A percentile compares a stretch with the other conserved stretches of the same genome.
phyloP scores from a whole-genome alignment of 2,113 vertebrate species.

The Anguilla japonica region DNA sequence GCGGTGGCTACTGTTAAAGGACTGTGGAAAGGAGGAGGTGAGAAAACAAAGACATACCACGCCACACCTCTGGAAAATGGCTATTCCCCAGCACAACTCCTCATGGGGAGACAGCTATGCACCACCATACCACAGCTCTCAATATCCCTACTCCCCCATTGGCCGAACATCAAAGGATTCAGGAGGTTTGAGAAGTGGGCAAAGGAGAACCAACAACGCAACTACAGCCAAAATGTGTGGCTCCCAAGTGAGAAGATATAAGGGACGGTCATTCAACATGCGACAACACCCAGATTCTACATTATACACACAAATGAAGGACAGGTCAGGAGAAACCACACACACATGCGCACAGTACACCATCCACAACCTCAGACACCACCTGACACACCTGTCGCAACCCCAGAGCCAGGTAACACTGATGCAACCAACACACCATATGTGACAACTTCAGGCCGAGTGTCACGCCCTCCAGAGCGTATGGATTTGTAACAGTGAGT shows the following conservation, averaged over 20 bases:
- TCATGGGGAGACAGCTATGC: background rate
- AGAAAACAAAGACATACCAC: too few species aligned
- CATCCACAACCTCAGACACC: background rate
- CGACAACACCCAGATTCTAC: slow-evolving; percentile 28
- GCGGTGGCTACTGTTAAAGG: too few species aligned
- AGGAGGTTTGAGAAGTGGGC: background rate
- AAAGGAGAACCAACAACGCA: slow-evolving; percentile 27
- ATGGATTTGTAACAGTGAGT: too few species aligned
- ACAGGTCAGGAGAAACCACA: slow-evolving; percentile 19
- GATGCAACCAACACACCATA: too few species aligned
- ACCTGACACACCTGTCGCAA: too few species aligned
- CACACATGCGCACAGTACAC: background rate
- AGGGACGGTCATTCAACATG: slow-evolving; percentile 24
- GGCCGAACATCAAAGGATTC: slow-evolving; percentile 18
- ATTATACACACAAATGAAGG: slow-evolving; percentile 33
- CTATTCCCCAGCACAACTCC: background rate
- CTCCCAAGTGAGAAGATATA: slow-evolving; percentile 21
- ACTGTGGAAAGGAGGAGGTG: too few species aligned
- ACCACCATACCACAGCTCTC: background rate
- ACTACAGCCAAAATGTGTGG: slow-evolving; percentile 34
- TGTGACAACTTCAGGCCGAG: too few species aligned
- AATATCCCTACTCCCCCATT: background rate
- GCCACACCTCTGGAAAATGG: background rate
- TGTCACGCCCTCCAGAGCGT: too few species aligned
- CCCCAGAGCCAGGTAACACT: too few species aligned